phyloP scores from a whole-genome alignment of 2,888 invertebrate species.

The Eledona agricola region DNA sequence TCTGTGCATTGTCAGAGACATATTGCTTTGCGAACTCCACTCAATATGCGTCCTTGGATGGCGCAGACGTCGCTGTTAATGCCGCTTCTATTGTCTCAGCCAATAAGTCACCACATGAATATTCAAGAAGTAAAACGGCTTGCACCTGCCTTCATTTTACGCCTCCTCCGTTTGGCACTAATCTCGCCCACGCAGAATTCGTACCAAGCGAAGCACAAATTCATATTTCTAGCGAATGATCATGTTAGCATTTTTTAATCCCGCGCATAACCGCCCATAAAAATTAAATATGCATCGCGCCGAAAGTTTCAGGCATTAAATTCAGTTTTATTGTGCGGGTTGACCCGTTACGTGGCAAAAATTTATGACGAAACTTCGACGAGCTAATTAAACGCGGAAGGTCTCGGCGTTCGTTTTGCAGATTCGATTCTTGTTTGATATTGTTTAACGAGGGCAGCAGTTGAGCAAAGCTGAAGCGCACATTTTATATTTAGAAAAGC shows the following conservation, averaged over 20 bases:
- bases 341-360: no score
- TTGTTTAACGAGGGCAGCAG: no score
- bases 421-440: no score
- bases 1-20: slow-evolving; percentile 40
- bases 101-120: slow-evolving; percentile 54
- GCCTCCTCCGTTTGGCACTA: slow-evolving; percentile 23
- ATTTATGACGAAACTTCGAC: no score
- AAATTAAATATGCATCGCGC: no score
- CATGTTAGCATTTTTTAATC: neutral
- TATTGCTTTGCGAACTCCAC: slow-evolving; percentile 42
- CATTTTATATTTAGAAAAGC: slow-evolving; percentile 18
- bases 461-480: slow-evolving; percentile 8
- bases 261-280: neutral
- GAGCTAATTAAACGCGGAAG: no score
- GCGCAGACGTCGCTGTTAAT: slow-evolving; percentile 47
- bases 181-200: slow-evolving; percentile 26
- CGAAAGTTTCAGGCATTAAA: no score
- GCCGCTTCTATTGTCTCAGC: slow-evolving; percentile 48
- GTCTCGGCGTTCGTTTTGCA: no score
- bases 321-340: no score
- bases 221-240: no score
- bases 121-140: slow-evolving; percentile 50
- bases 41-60: slow-evolving; percentile 45
- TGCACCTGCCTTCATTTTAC: slow-evolving; percentile 50
- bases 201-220: slow-evolving; percentile 13